Conservation (phyloP, 2,797 vertebrate species). For the Heteromormyrus szaboi region DNA sequence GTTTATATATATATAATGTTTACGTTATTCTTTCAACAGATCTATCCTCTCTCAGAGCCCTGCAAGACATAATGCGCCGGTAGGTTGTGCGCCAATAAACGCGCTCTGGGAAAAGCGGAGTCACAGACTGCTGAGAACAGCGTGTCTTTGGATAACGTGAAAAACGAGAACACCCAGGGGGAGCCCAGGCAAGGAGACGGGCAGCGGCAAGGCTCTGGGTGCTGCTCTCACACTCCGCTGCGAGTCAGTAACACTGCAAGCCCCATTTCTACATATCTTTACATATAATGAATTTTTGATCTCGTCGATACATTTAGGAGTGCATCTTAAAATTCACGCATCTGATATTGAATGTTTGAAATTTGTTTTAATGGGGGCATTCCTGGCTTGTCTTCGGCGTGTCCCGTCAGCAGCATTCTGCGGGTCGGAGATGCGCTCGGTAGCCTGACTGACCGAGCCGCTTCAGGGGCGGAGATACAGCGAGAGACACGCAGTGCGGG, state of each 20-base stretch:
- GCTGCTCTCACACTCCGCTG: neutral
- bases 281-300: neutral
- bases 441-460: conserved; percentile 30
- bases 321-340: neutral
- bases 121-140: neutral
- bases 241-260: neutral
- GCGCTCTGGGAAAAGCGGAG: neutral
- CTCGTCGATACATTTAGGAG: neutral
- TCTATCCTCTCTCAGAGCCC: neutral
- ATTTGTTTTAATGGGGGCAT: neutral
- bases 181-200: neutral
- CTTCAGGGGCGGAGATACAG: conserved; percentile 14
- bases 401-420: neutral
- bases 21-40: neutral
- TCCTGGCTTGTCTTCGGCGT: neutral
- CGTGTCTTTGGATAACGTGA: neutral
- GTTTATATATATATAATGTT: neutral
- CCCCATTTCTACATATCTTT: neutral
- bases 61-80: neutral
- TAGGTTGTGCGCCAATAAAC: neutral
- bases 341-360: neutral
- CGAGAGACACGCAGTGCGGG: neutral
- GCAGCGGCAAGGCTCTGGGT: neutral
- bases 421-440: neutral
- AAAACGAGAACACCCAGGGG: neutral